Evolutionary conservation across 2,113 vertebrate genomes (phyloP), one percentile per base, ranked within the genome.

Genomic region (Leptodactylus fuscus): DNA sequence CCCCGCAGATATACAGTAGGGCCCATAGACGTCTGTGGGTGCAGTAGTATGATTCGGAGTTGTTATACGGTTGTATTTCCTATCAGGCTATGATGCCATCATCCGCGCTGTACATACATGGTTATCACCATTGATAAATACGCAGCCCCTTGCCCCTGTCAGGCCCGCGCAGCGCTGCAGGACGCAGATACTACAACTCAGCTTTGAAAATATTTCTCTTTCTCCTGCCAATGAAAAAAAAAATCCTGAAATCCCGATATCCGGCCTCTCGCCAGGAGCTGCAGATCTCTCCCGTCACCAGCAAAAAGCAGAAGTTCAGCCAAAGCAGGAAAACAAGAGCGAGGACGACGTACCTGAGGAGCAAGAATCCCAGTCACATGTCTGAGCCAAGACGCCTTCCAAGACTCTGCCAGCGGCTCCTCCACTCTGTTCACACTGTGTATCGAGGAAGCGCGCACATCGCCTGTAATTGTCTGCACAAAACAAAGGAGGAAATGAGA

Each of bases 401-500:
- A 90, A 88, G 91, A 89, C 62, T 78, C 81, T 93, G 85, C 87
- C 82, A 0, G 79, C 5, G 11, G 75, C 89, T 87, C 87, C 90
- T 88, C 87, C 88, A 91, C 77, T 90, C 13, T 73, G 87, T 90
- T 89, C 83, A 85, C 89, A 88, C 82, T 90, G 89, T 69, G 74
- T 70, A 41, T 89, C 67, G 90, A 88, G 77, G 87, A 90, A 88
- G 38, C 90, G 89, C 85, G 5, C 20, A 38, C 86, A 89, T 88
- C 87, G 89, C 81, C 67, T 87, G 83, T 81, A 85, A 90, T 82
- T 91, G 89, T 91, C 87, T 89, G 32, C 84, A 89, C 91, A 89
- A 89, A 91, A 92, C 73, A 58, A 41, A 79, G 53, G 51, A 79
- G 95, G 95, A 96, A 96, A 94, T 93, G 90, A 94, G 88, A 88